Conservation (phyloP, 2,888 invertebrate species). For the Mesoligia furuncula region DNA sequence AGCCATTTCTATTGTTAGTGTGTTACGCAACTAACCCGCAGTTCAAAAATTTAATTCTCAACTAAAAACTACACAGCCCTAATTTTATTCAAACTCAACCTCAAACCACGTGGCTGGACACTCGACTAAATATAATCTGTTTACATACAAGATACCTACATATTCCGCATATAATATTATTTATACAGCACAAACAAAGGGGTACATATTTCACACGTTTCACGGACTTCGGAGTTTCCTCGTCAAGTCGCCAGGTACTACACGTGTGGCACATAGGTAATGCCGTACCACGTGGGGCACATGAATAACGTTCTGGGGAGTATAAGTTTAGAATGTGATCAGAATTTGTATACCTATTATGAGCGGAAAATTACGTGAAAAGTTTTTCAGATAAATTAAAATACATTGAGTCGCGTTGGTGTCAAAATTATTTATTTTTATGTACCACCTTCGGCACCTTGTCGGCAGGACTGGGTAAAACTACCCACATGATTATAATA, state of each 20-base stretch:
- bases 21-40: no score
- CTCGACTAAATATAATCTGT: slow-evolving; percentile 35
- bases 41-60: not conserved
- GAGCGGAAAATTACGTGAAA: not conserved
- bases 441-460: no score
- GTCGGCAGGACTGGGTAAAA: no score
- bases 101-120: slow-evolving; percentile 41
- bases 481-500: no score
- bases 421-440: not conserved
- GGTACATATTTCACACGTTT: slow-evolving; percentile 43
- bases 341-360: not conserved
- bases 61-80: slow-evolving; percentile 7
- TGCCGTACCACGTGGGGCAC: slow-evolving; percentile 39
- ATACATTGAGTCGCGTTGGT: not conserved
- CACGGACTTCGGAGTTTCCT: slow-evolving; percentile 24
- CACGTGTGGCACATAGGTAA: slow-evolving; percentile 38
- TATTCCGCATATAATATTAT: slow-evolving; percentile 22
- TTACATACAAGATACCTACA: slow-evolving; percentile 40
- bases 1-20: no score
- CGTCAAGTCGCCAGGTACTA: not conserved
- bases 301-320: slow-evolving; percentile 16
- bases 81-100: slow-evolving; percentile 13
- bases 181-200: slow-evolving; percentile 39
- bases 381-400: not conserved
- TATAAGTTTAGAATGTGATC: slow-evolving; percentile 18